A percentile compares a stretch with the other conserved stretches of the same genome.
phyloP scores from a whole-genome alignment of 2,113 vertebrate genomes.

The Psephotus haematonotus region DNA sequence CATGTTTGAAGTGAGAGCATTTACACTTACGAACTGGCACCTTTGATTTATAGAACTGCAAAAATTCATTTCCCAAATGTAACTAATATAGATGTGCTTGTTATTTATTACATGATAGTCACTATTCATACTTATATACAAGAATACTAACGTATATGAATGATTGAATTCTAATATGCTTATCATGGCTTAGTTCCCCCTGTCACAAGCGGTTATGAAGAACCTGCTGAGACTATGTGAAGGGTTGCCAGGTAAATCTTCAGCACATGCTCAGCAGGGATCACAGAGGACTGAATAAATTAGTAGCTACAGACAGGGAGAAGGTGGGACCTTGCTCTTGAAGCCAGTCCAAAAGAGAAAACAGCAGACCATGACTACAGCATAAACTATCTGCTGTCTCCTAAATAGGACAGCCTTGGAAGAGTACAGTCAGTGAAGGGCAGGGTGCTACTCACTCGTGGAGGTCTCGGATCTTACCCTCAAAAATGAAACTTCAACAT shows the following conservation, averaged over 20 bases:
- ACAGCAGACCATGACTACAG: background rate
- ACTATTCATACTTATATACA: background rate
- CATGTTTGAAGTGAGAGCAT: background rate
- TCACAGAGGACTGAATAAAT: background rate
- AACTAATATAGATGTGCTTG: background rate
- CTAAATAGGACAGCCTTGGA: background rate
- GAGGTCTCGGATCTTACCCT: background rate
- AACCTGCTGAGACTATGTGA: background rate
- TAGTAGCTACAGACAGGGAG: background rate
- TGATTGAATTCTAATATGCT: background rate
- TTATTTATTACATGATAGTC: background rate
- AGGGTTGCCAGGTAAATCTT: background rate
- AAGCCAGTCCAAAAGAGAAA: background rate
- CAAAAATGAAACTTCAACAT: background rate
- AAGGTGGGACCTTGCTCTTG: background rate
- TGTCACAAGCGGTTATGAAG: background rate
- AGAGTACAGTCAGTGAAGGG: accelerated
- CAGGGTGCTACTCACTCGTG: background rate
- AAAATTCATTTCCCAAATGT: background rate
- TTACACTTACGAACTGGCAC: accelerated
- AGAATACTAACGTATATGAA: background rate
- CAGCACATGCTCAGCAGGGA: accelerated
- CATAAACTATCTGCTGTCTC: background rate
- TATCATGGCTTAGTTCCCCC: background rate
- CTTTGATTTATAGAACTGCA: background rate